Conservation (phyloP, 2,888 invertebrate species). For the Sylvicola cinctus region DNA sequence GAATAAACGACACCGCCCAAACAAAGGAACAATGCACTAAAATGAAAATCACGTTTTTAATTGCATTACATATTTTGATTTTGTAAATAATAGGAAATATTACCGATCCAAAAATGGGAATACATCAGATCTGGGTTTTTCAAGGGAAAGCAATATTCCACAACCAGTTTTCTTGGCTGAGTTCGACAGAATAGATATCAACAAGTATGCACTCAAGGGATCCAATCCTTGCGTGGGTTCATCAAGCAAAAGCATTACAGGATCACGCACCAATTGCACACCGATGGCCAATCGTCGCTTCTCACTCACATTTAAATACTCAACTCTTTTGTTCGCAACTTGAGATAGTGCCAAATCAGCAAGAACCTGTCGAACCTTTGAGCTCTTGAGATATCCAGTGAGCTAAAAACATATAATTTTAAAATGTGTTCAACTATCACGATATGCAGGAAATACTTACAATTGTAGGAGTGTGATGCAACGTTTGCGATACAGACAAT, state of each 20-base stretch:
- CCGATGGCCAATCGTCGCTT: slow-evolving; percentile 78
- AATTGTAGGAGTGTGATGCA: slow-evolving; percentile 60
- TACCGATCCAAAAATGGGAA: slow-evolving; percentile 72
- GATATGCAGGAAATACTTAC: slow-evolving; percentile 24
- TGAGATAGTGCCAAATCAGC: slow-evolving; percentile 85
- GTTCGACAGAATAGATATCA: slow-evolving; percentile 83
- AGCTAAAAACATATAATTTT: slow-evolving; percentile 27
- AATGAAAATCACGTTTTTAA: background rate
- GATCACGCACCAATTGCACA: slow-evolving; percentile 82
- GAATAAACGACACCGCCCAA: slow-evolving; percentile 81
- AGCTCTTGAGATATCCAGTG: slow-evolving; percentile 53
- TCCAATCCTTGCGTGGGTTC: slow-evolving; percentile 91
- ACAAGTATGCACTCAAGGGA: slow-evolving; percentile 83
- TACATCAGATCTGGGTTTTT: slow-evolving; percentile 84
- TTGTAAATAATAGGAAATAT: background rate
- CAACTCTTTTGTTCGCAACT: slow-evolving; percentile 65
- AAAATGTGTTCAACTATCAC: background rate
- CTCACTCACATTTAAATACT: slow-evolving; percentile 72
- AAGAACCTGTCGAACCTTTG: slow-evolving; percentile 78
- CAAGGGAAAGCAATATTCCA: slow-evolving; percentile 78
- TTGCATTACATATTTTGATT: slow-evolving; percentile 17
- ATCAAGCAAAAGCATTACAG: slow-evolving; percentile 73
- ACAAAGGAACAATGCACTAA: slow-evolving; percentile 59
- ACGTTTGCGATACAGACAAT: slow-evolving; percentile 69
- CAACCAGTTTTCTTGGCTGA: slow-evolving; percentile 77